Conservation (phyloP, 2,888 invertebrate species). For the Spodoptera exigua region DNA sequence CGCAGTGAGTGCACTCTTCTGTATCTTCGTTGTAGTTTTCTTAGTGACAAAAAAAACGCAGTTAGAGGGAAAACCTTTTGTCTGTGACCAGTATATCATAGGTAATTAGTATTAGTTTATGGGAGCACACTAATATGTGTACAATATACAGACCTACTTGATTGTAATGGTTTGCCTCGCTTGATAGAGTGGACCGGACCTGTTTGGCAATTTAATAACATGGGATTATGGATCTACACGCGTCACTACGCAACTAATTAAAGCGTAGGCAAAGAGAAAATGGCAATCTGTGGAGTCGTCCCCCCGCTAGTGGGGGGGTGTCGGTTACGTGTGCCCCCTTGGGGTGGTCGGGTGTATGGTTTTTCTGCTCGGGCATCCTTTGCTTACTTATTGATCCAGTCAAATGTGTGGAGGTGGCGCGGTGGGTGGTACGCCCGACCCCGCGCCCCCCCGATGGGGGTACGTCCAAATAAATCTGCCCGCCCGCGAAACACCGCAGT, state of each 20-base stretch:
- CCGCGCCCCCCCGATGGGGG: conserved; percentile 82
- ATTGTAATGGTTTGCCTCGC: conserved; percentile 26
- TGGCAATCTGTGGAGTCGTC: conserved; percentile 89
- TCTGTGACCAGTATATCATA: conserved; percentile 16
- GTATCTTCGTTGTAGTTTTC: too few species aligned
- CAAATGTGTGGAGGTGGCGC: conserved; percentile 90
- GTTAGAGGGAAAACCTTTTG: too few species aligned
- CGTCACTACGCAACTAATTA: conserved; percentile 90
- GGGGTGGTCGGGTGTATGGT: conserved; percentile 89
- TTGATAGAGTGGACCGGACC: conserved; percentile 56
- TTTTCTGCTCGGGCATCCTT: conserved; percentile 90
- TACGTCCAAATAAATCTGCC: conserved; percentile 90
- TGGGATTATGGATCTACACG: conserved; percentile 86
- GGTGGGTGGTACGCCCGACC: conserved; percentile 85
- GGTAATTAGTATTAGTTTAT: conserved; percentile 19
- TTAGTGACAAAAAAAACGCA: too few species aligned
- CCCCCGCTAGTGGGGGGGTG: conserved; percentile 89
- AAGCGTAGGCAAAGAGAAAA: conserved; percentile 90
- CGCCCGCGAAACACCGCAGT: conserved; percentile 90
- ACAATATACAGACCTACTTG: conserved; percentile 15
- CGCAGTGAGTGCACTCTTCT: too few species aligned
- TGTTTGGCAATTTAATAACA: conserved; percentile 80
- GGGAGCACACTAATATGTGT: conserved; percentile 16
- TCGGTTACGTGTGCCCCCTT: conserved; percentile 90
- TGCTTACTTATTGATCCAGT: conserved; percentile 90